Evolutionary conservation across 2,797 vertebrate species (phyloP).

Genomic region (Acrocephalus scirpaceus): DNA sequence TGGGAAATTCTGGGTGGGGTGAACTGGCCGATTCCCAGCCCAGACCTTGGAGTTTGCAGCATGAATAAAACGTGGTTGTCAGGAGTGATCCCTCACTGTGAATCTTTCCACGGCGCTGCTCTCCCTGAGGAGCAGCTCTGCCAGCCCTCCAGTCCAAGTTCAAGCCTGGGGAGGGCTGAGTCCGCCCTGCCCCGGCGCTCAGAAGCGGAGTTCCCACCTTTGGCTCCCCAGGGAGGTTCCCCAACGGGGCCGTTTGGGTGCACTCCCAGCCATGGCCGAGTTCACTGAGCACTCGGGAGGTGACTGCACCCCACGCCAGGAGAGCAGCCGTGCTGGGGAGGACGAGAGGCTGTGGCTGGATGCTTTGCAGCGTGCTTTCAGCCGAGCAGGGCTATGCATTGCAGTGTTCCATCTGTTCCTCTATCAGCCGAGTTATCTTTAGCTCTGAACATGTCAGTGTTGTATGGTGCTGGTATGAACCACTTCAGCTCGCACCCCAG

Average conservation of each 20-base stretch:
- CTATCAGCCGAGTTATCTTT: conserved; percentile 58
- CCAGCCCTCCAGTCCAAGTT: background rate
- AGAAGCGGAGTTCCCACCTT: background rate
- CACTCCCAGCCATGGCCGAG: background rate
- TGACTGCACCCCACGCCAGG: background rate
- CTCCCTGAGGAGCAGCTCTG: background rate
- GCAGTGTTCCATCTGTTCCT: conserved; percentile 58
- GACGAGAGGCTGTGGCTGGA: background rate
- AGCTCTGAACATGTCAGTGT: conserved; percentile 34
- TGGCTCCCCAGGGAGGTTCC: background rate
- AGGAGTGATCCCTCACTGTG: background rate
- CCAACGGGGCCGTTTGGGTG: background rate
- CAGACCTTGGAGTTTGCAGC: background rate
- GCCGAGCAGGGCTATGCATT: conserved; percentile 30
- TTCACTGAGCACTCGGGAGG: background rate
- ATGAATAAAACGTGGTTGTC: background rate
- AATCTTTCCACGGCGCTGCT: background rate
- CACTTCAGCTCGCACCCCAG: conserved; percentile 1
- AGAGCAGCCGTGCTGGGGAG: background rate
- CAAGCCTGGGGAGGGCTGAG: background rate
- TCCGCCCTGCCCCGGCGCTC: background rate
- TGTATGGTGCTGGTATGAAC: conserved; percentile 37
- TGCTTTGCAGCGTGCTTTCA: conserved; percentile 5
- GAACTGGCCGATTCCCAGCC: background rate
- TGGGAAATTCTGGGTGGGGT: background rate